phyloP scores from a whole-genome alignment of 2,113 vertebrate genomes.

The Pampusana beccarii region DNA sequence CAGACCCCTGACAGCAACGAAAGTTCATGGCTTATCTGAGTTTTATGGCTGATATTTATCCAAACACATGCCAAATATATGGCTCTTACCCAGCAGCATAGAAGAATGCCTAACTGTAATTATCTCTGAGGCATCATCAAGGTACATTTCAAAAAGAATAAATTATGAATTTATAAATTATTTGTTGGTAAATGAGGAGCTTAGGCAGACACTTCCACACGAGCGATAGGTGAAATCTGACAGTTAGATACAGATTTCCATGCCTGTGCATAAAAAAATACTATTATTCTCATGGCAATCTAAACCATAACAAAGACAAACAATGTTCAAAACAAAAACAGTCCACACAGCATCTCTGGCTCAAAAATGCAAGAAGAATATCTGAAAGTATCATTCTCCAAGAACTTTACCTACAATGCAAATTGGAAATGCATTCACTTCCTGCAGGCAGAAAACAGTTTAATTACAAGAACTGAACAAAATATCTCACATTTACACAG shows the following conservation, averaged over 20 bases:
- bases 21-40: background rate
- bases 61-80: background rate
- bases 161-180: background rate
- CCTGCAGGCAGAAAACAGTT: conserved; percentile 31
- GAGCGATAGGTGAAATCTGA: background rate
- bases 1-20: background rate
- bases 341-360: background rate
- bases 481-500: conserved; percentile 29
- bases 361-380: conserved; percentile 6
- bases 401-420: background rate
- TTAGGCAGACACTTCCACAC: background rate
- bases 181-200: background rate
- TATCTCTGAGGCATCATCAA: background rate
- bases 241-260: background rate
- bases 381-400: background rate
- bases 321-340: background rate
- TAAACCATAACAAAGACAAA: background rate
- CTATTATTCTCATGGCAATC: background rate
- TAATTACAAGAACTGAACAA: conserved; percentile 30
- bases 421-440: conserved; percentile 14
- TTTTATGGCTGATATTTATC: background rate
- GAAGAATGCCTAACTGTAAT: background rate
- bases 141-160: background rate
- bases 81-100: background rate
- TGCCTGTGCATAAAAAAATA: background rate